Evolutionary conservation across 1,140 invertebrate genomes (phyloP).

Genomic region (Saccostrea echinata): DNA sequence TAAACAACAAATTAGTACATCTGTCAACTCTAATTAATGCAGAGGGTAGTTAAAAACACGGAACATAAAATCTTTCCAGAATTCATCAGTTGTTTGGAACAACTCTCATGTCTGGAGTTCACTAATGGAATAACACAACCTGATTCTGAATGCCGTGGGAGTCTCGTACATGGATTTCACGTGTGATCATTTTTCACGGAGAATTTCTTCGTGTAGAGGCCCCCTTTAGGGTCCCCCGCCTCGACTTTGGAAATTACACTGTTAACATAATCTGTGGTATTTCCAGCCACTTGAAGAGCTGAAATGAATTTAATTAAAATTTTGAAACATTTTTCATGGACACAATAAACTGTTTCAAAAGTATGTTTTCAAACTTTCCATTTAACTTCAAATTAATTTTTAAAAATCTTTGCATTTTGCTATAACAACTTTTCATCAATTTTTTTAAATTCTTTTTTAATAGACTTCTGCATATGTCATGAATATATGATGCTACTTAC

Average conservation of each 20-base stretch:
- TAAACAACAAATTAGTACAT: neutral
- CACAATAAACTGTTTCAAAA: neutral
- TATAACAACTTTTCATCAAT: too few relatives aligned
- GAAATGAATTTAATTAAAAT: constrained; percentile 75
- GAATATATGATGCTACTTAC: constrained; percentile 64
- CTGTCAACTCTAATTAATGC: neutral
- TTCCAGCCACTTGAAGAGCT: constrained; percentile 89
- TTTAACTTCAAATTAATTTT: too few relatives aligned
- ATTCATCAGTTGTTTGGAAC: neutral
- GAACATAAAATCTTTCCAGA: neutral
- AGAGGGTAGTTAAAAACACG: neutral
- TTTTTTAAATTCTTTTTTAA: too few relatives aligned
- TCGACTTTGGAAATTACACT: constrained; percentile 87
- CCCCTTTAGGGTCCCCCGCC: constrained; percentile 74
- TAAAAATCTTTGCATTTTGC: too few relatives aligned
- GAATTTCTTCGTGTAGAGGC: constrained; percentile 53
- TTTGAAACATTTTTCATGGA: neutral
- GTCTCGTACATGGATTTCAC: neutral
- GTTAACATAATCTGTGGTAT: constrained; percentile 93
- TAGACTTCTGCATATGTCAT: too few relatives aligned
- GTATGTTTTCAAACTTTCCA: neutral
- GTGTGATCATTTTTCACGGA: neutral
- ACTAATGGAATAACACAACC: neutral
- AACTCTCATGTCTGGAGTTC: neutral
- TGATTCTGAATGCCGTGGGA: neutral